Evolutionary conservation across 2,888 invertebrate genomes (phyloP), one percentile per base, ranked within the genome.

Genomic region (Rhingia rostrata): DNA sequence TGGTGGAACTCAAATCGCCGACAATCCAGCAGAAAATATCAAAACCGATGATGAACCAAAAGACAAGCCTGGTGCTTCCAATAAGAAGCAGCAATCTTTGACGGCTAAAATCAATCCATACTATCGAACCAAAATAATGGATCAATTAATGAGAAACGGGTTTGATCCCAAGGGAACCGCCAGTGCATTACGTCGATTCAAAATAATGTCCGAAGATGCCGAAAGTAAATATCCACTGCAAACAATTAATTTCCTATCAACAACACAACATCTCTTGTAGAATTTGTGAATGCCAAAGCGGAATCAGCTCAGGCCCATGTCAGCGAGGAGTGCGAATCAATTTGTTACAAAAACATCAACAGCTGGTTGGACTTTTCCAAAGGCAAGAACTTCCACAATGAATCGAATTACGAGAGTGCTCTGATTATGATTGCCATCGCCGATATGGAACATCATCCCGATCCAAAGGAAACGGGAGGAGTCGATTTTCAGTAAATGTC

Each of bases 341-440:
- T 88, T 1, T 88, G 88, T 30, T 87, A 90, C 22, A 86, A 86
- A 35, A 89, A 89, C 66, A 88, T 89, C 1, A 88, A 87, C 58
- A 86, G 88, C 33, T 91, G 91, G 91, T 64, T 90, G 22, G 75
- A 88, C 2, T 75, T 89, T 35, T 85, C 90, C 53, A 87, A 89
- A 67, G 43, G 56, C 0, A 77, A 84, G 5, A 66, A 87, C 0
- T 79, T 87, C 5, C 63, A 88, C 2, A 61, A 78, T 0, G 73
- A 86, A 0, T 89, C 89, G 37, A 83, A 88, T 49, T 90, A 86
- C 67, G 91, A 91, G 47, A 86, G 88, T 4, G 89, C 89, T 1
- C 79, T 88, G 1, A 77, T 89, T 4, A 53, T 90, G 12, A 89
- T 89, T 72, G 87, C 88, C 3, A 88, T 90, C 45, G 80, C 87